Evolutionary conservation across 2,797 vertebrate species (phyloP).

Genomic region (Oryzias dopingdopingensis): DNA sequence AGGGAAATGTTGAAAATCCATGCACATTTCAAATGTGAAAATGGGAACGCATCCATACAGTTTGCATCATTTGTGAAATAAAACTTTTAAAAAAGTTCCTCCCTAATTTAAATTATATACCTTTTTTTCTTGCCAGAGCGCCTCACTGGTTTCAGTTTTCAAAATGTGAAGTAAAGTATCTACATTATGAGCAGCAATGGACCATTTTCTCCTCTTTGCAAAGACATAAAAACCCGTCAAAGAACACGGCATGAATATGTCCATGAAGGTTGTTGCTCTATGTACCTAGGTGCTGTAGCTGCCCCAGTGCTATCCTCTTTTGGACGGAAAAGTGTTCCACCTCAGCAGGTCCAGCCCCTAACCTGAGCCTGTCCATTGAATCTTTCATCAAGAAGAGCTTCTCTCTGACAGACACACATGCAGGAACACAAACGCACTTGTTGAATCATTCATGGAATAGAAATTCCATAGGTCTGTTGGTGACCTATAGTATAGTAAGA

Average conservation of each 20-base stretch:
- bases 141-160: constrained; percentile 34
- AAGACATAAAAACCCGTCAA: constrained; percentile 62
- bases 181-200: constrained; percentile 52
- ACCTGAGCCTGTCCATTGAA: constrained; percentile 74
- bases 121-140: constrained; percentile 11
- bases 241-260: constrained; percentile 63
- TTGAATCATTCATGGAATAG: constrained; percentile 72
- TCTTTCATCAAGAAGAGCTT: constrained; percentile 71
- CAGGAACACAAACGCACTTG: constrained; percentile 47
- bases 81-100: constrained; percentile 56
- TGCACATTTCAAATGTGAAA: constrained; percentile 13
- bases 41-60: no score
- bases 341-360: constrained; percentile 72
- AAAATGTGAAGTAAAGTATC: constrained; percentile 41
- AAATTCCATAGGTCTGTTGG: constrained; percentile 67
- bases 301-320: constrained; percentile 68
- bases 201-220: constrained; percentile 63
- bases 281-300: constrained; percentile 55
- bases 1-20: constrained; percentile 42
- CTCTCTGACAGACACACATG: constrained; percentile 28
- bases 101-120: constrained; percentile 46
- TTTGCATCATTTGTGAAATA: constrained; percentile 53
- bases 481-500: constrained; percentile 51
- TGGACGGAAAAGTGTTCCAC: constrained; percentile 70
- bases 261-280: constrained; percentile 53